A percentile compares a stretch with the other conserved stretches of the same genome.
Conservation (phyloP, 2,797 vertebrate genomes). For the Forpus xanthops region DNA sequence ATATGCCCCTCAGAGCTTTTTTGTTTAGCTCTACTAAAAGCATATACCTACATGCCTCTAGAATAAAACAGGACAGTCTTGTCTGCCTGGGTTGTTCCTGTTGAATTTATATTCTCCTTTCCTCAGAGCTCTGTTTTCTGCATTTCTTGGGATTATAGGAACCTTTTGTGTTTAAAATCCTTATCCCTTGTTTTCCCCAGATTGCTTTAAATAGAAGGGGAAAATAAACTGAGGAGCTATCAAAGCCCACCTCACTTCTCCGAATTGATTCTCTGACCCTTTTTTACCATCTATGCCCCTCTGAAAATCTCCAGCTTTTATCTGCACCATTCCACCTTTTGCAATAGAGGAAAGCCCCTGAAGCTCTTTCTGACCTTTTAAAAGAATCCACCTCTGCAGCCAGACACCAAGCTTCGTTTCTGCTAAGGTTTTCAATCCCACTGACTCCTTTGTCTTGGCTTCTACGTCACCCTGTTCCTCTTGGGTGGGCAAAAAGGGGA, state of each 20-base stretch:
- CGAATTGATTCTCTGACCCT: neutral
- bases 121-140: neutral
- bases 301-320: neutral
- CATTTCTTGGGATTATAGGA: neutral
- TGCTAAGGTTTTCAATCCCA: slow-evolving; percentile 5
- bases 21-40: neutral
- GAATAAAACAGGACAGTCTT: neutral
- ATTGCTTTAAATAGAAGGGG: slow-evolving; percentile 16
- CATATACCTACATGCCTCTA: neutral
- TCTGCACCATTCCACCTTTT: neutral
- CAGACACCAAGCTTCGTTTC: slow-evolving; percentile 8
- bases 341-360: neutral
- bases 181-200: neutral
- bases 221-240: neutral
- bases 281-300: neutral
- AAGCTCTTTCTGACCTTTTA: neutral
- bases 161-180: slow-evolving; percentile 12
- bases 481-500: slow-evolving; percentile 34
- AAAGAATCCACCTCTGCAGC: neutral
- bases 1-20: neutral
- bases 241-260: neutral
- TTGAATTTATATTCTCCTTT: slow-evolving; percentile 11
- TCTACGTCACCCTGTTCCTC: slow-evolving; percentile 33
- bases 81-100: neutral
- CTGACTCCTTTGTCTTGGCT: neutral